These are phyloP conservation scores for Patiria pectinifera DNA, from an alignment of 53 echinoderm and acorn worm species.

Conservation along the genomic window DNA sequence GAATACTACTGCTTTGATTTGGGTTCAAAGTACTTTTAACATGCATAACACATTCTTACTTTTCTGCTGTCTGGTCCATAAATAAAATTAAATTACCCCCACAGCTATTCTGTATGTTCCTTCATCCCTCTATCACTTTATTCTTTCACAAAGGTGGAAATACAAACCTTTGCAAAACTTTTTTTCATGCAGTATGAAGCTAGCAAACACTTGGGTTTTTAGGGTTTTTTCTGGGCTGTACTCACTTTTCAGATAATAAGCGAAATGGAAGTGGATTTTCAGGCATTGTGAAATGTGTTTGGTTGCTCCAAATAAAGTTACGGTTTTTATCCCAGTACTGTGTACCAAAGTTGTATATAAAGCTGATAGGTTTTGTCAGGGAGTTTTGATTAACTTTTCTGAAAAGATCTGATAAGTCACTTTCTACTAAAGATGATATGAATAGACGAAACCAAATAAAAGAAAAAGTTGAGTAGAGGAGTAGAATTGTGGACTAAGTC, in stretches of 20 bases:
- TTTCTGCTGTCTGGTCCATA: not conserved
- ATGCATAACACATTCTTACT: no score
- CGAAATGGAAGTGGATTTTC: not conserved
- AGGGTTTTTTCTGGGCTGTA: not conserved
- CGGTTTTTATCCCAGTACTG: not conserved
- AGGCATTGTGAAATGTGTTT: not conserved
- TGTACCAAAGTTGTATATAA: not conserved
- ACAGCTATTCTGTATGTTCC: not conserved
- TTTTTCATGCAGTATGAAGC: not conserved
- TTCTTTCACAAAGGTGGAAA: not conserved
- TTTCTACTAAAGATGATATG: no score
- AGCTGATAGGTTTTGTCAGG: not conserved
- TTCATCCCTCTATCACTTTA: not conserved
- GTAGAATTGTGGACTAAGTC: no score
- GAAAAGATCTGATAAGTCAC: no score
- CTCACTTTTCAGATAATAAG: not conserved
- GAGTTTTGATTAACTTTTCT: not conserved
- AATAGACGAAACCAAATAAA: no score
- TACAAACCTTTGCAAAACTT: not conserved
- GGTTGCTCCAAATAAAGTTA: not conserved
- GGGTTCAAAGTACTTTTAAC: no score
- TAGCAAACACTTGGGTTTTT: not conserved
- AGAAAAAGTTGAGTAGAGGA: no score
- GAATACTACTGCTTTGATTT: no score
- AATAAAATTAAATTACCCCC: not conserved